Percentiles rank a stretch among this genome's conserved stretches.
phyloP scores from a whole-genome alignment of 1,140 invertebrate genomes.

The Rhyacophila brunnea region DNA sequence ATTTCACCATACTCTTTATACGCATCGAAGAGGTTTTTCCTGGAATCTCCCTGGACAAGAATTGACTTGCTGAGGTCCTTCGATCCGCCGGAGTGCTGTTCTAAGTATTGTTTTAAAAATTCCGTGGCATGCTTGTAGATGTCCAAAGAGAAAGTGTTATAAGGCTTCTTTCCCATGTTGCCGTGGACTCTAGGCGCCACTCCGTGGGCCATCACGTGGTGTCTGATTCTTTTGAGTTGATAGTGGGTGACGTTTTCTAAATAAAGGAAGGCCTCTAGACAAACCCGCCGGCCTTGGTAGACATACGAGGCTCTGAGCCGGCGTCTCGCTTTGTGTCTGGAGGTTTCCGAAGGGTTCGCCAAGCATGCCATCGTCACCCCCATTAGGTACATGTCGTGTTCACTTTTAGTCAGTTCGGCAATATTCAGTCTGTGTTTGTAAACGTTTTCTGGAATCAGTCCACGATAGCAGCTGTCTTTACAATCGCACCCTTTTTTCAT shows the following conservation, averaged over 20 bases:
- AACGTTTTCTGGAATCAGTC: conserved; percentile 69
- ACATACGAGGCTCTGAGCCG: conserved; percentile 72
- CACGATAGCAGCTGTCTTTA: conserved; percentile 72
- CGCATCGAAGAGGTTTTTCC: conserved; percentile 70
- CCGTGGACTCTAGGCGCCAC: conserved; percentile 75
- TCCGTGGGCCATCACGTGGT: conserved; percentile 75
- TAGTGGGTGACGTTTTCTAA: conserved; percentile 79
- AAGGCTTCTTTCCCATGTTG: conserved; percentile 77
- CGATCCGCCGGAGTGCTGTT: conserved; percentile 56
- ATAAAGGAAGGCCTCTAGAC: conserved; percentile 76
- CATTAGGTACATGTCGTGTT: conserved; percentile 76
- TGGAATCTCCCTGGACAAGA: conserved; percentile 67
- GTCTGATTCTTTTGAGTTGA: conserved; percentile 73
- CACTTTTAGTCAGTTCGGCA: conserved; percentile 73
- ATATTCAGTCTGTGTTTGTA: conserved; percentile 75
- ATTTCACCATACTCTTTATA: conserved; percentile 72
- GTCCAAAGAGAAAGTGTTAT: conserved; percentile 76
- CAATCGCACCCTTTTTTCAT: conserved; percentile 74
- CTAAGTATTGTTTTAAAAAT: conserved; percentile 70
- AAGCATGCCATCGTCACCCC: conserved; percentile 78
- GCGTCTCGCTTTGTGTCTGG: conserved; percentile 68
- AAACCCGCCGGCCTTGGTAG: conserved; percentile 73
- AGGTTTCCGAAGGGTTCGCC: conserved; percentile 71
- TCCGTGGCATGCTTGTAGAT: conserved; percentile 75
- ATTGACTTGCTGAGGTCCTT: conserved; percentile 56